These are phyloP conservation scores for Pseudochirops corinnae DNA, from an alignment of 2,797 vertebrate genomes.

Conservation along the genomic window DNA sequence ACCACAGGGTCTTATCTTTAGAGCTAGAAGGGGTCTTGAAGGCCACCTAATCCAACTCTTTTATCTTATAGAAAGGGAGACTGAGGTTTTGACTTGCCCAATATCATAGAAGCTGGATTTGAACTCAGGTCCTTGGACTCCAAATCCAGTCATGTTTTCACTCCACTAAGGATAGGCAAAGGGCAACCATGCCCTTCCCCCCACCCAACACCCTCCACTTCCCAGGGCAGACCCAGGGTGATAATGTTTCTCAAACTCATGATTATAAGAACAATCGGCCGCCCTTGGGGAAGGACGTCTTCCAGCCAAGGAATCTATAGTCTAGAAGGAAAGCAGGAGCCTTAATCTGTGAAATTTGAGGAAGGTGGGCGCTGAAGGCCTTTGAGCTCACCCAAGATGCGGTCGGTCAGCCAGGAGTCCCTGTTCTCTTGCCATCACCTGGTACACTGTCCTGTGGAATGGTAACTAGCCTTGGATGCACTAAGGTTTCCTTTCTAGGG, in stretches of 20 bases:
- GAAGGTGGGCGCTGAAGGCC: not conserved
- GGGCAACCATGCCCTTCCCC: not conserved
- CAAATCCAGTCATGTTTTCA: not conserved
- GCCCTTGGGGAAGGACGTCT: not conserved
- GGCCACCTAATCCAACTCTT: not conserved
- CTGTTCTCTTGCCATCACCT: not conserved
- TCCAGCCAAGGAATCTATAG: not conserved
- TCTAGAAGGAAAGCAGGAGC: not conserved
- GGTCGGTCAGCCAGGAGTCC: not conserved
- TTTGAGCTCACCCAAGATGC: not conserved
- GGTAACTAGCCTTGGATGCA: not conserved
- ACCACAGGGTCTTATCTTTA: not conserved
- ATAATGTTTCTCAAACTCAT: not conserved
- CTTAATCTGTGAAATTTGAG: not conserved
- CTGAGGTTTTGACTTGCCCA: not conserved
- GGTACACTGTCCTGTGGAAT: not conserved
- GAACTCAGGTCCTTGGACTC: not conserved
- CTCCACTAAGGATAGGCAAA: not conserved
- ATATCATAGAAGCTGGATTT: not conserved
- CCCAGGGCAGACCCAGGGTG: not conserved
- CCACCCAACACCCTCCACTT: not conserved
- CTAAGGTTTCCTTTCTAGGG: not conserved
- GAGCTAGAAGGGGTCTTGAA: not conserved
- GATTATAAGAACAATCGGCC: not conserved
- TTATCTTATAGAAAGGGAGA: not conserved